phyloP scores from a whole-genome alignment of 30 jellyfish, hydroid and myxozoan genomes.

The Clytia hemisphaerica region DNA sequence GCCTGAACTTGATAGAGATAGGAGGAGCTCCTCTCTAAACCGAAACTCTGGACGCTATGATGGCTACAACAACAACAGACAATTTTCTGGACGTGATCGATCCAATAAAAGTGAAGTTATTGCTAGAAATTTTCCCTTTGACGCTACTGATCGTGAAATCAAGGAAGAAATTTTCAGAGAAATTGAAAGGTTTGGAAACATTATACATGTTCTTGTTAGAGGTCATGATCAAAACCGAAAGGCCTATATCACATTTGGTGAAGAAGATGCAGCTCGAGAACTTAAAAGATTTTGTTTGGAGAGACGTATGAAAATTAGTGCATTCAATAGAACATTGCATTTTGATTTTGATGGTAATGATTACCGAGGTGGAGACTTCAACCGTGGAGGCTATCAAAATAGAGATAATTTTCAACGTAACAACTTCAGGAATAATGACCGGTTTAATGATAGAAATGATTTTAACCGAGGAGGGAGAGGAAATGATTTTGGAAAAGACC shows the following conservation, averaged over 20 bases:
- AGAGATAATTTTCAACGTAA: conserved; percentile 17
- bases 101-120: conserved; percentile 60
- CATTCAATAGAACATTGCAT: conserved; percentile 77
- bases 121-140: conserved; percentile 68
- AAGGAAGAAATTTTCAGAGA: conserved; percentile 74
- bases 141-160: conserved; percentile 61
- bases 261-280: conserved; percentile 66
- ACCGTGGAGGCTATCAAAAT: neutral
- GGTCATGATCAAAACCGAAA: conserved; percentile 92
- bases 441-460: conserved; percentile 47
- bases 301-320: conserved; percentile 75
- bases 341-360: conserved; percentile 71
- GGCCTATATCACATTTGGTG: conserved; percentile 69
- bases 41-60: conserved; percentile 43
- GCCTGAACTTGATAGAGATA: conserved; percentile 85
- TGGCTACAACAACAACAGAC: conserved; percentile 31
- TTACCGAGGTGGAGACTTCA: conserved; percentile 41
- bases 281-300: conserved; percentile 67
- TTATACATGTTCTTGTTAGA: conserved; percentile 59
- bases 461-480: conserved; percentile 58
- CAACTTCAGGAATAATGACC: conserved; percentile 24
- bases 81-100: conserved; percentile 19
- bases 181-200: conserved; percentile 83
- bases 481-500: conserved; percentile 38
- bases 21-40: conserved; percentile 73